These are phyloP conservation scores for Entomobrya multifasciata DNA, from an alignment of 2,888 invertebrate species.

Conservation along the genomic window DNA sequence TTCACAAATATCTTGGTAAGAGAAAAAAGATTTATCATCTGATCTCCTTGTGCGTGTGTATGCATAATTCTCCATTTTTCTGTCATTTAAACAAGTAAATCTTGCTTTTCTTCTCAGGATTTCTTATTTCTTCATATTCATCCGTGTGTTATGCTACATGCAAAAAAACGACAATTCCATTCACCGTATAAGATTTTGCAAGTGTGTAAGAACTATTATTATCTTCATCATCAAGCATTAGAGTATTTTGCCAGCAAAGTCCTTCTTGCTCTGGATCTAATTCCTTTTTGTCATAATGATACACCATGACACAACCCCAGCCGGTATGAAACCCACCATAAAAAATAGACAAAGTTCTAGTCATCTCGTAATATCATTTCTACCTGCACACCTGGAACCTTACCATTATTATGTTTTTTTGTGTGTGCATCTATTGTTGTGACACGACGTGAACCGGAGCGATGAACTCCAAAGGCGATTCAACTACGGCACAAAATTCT, in stretches of 20 bases:
- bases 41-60: neutral
- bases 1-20: constrained; percentile 8
- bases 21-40: neutral
- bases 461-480: constrained; percentile 36
- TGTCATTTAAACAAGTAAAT: too few species aligned
- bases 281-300: too few species aligned
- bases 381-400: constrained; percentile 49
- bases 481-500: too few species aligned
- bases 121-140: too few species aligned
- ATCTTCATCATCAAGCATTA: too few species aligned
- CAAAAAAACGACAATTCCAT: too few species aligned
- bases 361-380: neutral
- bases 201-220: too few species aligned
- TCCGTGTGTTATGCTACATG: too few species aligned
- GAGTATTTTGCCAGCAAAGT: too few species aligned
- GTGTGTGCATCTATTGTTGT: constrained; percentile 22
- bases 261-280: too few species aligned
- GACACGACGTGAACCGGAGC: constrained; percentile 52
- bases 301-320: too few species aligned
- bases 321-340: neutral
- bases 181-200: too few species aligned
- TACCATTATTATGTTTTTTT: constrained; percentile 1
- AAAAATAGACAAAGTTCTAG: neutral
- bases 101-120: neutral
- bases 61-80: neutral